These are phyloP conservation scores for Rutpela maculata DNA, from an alignment of 2,888 invertebrate species.

Conservation along the genomic window DNA sequence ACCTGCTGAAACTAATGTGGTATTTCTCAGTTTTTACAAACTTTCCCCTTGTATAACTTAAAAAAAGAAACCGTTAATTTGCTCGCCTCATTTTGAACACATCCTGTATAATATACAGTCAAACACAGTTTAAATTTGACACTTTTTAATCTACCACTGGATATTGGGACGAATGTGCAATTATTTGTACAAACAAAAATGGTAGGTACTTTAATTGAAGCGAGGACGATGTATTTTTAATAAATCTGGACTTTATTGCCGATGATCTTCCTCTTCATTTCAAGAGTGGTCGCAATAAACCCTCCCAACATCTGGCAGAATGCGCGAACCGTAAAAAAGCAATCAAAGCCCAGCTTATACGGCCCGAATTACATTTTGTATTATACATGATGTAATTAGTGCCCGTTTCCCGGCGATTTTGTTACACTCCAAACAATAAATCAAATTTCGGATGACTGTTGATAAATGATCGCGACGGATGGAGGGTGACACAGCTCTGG, in stretches of 20 bases:
- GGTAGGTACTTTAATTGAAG: not conserved
- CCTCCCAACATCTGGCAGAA: not conserved
- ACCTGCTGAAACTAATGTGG: too few relatives aligned
- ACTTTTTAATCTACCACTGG: too few relatives aligned
- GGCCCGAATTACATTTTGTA: not conserved
- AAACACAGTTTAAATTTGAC: too few relatives aligned
- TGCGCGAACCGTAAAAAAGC: not conserved
- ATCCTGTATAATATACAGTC: too few relatives aligned
- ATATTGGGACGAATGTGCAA: not conserved
- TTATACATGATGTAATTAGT: slow-evolving; percentile 16
- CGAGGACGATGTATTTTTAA: not conserved
- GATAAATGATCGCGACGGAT: slow-evolving; percentile 19
- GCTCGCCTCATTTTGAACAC: too few relatives aligned
- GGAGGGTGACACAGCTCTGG: not conserved
- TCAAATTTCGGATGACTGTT: slow-evolving; percentile 21
- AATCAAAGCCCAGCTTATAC: not conserved
- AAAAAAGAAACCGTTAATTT: too few relatives aligned
- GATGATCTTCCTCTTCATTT: not conserved
- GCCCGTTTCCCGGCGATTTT: slow-evolving; percentile 15
- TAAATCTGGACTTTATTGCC: not conserved
- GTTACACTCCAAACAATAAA: slow-evolving; percentile 9
- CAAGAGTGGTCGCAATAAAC: not conserved
- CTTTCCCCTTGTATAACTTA: too few relatives aligned
- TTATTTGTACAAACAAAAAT: not conserved
- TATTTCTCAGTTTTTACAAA: too few relatives aligned